These are phyloP conservation scores for Helicolenus hilgendorfi DNA, from an alignment of 2,797 vertebrate genomes.

Conservation along the genomic window DNA sequence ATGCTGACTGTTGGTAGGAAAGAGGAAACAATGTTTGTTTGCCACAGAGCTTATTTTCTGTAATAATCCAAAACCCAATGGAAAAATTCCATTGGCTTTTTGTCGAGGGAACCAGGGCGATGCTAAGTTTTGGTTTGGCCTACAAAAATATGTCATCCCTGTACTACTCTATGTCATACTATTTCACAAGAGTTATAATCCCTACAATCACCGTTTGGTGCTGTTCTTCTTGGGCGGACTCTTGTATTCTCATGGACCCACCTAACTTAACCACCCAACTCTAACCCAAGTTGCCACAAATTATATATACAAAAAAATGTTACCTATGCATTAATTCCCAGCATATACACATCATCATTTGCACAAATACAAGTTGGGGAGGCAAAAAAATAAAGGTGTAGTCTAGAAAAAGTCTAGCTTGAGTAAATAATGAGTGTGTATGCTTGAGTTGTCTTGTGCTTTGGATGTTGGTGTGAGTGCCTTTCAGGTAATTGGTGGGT, in stretches of 20 bases:
- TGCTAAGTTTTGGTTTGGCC: too few relatives aligned
- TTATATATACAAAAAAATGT: background rate
- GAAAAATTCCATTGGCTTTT: too few relatives aligned
- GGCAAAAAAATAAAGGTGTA: background rate
- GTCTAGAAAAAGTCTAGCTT: background rate
- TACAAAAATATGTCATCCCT: too few relatives aligned
- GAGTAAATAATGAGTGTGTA: background rate
- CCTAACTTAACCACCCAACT: background rate
- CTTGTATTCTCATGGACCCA: background rate
- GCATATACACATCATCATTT: background rate
- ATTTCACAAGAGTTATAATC: background rate
- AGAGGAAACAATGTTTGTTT: too few relatives aligned
- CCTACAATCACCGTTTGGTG: background rate
- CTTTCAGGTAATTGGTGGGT: conserved; percentile 3
- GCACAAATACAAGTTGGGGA: background rate
- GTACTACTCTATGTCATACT: too few relatives aligned
- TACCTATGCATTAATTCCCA: background rate
- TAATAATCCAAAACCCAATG: too few relatives aligned
- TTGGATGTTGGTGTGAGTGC: background rate
- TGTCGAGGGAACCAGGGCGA: too few relatives aligned
- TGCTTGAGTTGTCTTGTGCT: background rate
- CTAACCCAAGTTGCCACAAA: background rate
- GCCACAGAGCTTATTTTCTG: too few relatives aligned
- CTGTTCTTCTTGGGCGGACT: background rate
- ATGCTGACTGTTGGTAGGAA: background rate